These are phyloP conservation scores for Lasioglossum villosulum DNA, from an alignment of 2,888 invertebrate species.

Conservation along the genomic window DNA sequence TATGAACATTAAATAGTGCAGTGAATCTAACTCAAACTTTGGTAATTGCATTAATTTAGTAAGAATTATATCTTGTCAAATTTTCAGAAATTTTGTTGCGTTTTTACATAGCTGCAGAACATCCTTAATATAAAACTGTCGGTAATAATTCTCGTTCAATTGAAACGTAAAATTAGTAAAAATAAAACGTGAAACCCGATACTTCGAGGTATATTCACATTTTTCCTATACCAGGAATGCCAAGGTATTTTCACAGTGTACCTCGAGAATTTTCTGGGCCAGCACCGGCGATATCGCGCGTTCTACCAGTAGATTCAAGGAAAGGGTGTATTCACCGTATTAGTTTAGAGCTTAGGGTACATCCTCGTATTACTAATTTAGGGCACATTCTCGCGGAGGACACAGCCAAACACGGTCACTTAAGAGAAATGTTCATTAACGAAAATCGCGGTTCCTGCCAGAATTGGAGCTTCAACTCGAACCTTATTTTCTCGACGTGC, in stretches of 20 bases:
- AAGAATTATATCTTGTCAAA: no score
- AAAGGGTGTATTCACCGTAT: neutral
- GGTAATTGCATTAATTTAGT: no score
- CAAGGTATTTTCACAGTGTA: neutral
- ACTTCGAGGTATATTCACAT: no score
- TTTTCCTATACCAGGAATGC: no score
- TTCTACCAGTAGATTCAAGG: neutral
- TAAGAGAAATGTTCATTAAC: conserved; percentile 5
- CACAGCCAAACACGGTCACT: neutral
- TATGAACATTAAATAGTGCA: no score
- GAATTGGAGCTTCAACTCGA: neutral
- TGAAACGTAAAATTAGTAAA: no score
- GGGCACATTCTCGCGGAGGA: neutral
- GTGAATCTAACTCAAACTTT: no score
- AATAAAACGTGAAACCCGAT: no score
- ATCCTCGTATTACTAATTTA: neutral
- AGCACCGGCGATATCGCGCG: neutral
- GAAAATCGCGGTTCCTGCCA: neutral
- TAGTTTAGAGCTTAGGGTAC: neutral
- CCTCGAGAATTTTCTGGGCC: neutral
- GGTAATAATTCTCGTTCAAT: neutral
- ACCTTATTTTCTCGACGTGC: neutral
- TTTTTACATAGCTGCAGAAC: no score
- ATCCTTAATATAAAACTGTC: neutral
- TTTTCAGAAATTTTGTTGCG: no score